Evolutionary conservation across 2,113 vertebrate genomes (phyloP), one percentile per base, ranked within the genome.

Genomic region (Cisticola juncidis): DNA sequence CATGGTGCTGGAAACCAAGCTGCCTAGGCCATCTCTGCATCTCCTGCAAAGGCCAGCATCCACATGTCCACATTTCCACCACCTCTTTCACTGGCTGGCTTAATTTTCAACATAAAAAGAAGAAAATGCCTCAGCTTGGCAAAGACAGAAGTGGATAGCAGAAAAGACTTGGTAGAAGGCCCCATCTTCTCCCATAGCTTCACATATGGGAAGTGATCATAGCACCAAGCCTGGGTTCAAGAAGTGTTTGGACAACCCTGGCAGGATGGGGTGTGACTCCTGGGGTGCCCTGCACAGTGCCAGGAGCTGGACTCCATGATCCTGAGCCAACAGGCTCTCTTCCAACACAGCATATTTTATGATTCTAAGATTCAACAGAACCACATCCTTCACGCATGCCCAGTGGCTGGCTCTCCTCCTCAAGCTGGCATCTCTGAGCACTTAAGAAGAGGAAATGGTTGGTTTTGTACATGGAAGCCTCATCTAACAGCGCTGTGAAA

Each of bases 61-160:
- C 17, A 3, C 1, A 1, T 13, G 21, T 15, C n/a, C 0, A 0
- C 21, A 19, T 51, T 35, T 19, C 23, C 9, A 26, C 5, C 14
- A 24, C 6, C 9, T 54, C 58, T 68, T 81, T 31, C 64, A 45
- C 33, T 0, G 0, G 14, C 0, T 29, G 54, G 38, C 44, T 77
- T 4, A 5, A 40, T 58, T 56, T 72, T 35, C 57, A 33, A 17
- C 44, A 33, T 0, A 9, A 42, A 47, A 66, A 54, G 31, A 54
- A 40, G 9, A 53, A 90, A 60, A 44, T 9, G 11, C 8, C 29
- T 68, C 62, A 40, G 31, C 35, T 54, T 31, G 25, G 23, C 28
- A 81, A 50, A 53, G 54, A 31, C 29, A 45, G 44, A 64, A 78
- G 5, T 25, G 26, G n/a, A 42, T 7, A 17, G 29, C 14, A 18